A percentile compares a stretch with the other conserved stretches of the same genome.
Evolutionary conservation across 2,888 invertebrate genomes (phyloP).

Genomic region (Drosophila ochracea): DNA sequence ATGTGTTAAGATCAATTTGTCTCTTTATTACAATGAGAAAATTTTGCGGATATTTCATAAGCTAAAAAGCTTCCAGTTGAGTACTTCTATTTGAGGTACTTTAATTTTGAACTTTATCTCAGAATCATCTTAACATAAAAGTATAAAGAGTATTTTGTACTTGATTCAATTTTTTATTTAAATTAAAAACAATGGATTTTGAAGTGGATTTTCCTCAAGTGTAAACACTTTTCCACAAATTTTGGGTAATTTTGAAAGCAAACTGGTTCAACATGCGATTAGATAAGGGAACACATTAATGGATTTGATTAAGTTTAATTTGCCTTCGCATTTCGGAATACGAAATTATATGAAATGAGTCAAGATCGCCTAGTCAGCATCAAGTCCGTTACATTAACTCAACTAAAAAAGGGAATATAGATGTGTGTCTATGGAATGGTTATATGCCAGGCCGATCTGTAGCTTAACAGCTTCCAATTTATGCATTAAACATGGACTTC

Average conservation of each 20-base stretch:
- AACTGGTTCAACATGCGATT: conserved; percentile 25
- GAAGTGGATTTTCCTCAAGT: background rate
- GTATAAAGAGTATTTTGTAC: background rate
- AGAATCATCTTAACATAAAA: background rate
- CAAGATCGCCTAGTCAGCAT: background rate
- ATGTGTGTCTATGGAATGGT: background rate
- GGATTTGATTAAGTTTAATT: conserved; percentile 31
- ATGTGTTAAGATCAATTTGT: background rate
- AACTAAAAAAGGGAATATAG: background rate
- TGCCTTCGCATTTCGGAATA: conserved; percentile 13
- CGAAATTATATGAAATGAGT: conserved; percentile 18
- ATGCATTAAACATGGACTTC: conserved; percentile 31
- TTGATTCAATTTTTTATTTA: background rate
- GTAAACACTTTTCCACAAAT: conserved; percentile 6
- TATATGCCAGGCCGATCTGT: conserved; percentile 14
- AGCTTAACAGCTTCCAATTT: conserved; percentile 15
- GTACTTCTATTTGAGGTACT: background rate
- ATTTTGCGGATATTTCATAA: background rate
- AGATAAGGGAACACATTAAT: conserved; percentile 44
- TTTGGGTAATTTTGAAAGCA: conserved; percentile 20
- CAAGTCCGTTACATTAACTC: background rate
- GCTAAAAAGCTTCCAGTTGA: background rate
- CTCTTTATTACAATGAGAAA: background rate
- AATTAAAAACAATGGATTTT: background rate
- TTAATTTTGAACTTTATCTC: background rate